These are phyloP conservation scores for Ephydatia muelleri DNA, from an alignment of 37 sponge, comb jelly and placozoan genomes.

Conservation along the genomic window DNA sequence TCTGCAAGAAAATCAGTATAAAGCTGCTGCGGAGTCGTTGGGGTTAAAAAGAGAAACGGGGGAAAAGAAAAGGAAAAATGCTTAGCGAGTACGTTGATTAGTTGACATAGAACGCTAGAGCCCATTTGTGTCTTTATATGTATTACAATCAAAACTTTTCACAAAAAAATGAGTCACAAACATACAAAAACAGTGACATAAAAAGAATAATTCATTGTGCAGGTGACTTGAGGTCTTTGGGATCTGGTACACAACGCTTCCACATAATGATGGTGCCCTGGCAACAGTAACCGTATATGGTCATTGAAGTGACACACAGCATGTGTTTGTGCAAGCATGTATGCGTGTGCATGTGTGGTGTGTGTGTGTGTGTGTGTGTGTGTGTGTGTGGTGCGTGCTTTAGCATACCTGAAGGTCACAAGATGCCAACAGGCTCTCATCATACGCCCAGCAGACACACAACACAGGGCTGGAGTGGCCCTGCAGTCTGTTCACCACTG, in stretches of 20 bases:
- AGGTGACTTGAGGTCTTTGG: neutral
- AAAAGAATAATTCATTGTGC: neutral
- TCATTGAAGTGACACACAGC: constrained; percentile 11
- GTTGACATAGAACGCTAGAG: neutral
- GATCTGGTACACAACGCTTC: constrained; percentile 49
- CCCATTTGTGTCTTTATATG: neutral
- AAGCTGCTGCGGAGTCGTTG: neutral
- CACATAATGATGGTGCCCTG: constrained; percentile 82
- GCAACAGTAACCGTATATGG: neutral
- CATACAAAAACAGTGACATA: neutral
- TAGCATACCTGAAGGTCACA: constrained; percentile 51
- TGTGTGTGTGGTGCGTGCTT: constrained; percentile 26
- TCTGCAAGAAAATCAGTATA: constrained; percentile 90
- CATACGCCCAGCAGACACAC: constrained; percentile 85
- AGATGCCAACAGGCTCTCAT: constrained; percentile 91
- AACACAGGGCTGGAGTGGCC: constrained; percentile 87
- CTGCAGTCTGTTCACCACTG: constrained; percentile 74
- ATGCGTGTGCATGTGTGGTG: constrained; percentile 36
- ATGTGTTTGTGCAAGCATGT: constrained; percentile 8
- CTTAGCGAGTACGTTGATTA: neutral
- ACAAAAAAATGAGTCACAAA: neutral
- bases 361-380: constrained; percentile 19
- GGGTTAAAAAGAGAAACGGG: neutral
- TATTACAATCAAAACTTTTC: neutral
- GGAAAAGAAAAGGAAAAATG: neutral